Conservation (phyloP, 2,113 vertebrate species). For the Azemiops feae region DNA sequence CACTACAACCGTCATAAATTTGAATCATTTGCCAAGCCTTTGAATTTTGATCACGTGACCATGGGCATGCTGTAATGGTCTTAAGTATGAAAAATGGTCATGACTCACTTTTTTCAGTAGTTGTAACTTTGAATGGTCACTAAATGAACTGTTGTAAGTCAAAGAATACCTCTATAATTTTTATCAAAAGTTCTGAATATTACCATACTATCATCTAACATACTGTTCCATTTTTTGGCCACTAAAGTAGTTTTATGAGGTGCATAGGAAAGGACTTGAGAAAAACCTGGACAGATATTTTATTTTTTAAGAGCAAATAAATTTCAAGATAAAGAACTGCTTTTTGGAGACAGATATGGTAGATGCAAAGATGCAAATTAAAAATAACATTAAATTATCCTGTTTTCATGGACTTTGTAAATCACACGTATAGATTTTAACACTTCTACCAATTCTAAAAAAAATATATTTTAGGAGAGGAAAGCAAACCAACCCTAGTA, state of each 20-base stretch:
- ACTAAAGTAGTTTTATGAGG: constrained; percentile 63
- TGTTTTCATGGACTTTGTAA: background rate
- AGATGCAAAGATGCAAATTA: background rate
- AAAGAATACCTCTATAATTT: constrained; percentile 45
- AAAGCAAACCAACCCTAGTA: background rate
- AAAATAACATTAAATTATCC: background rate
- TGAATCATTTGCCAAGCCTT: background rate
- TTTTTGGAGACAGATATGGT: background rate
- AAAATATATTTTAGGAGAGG: background rate
- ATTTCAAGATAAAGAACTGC: background rate
- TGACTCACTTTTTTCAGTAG: background rate
- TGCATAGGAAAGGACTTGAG: constrained; percentile 59
- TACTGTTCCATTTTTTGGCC: constrained; percentile 32
- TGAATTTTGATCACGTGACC: background rate
- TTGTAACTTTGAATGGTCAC: background rate
- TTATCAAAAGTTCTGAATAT: constrained; percentile 62
- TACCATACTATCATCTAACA: constrained; percentile 50
- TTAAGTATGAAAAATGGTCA: no score
- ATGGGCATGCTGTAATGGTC: background rate
- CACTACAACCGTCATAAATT: background rate
- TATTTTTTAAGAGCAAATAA: background rate
- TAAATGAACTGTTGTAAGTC: background rate
- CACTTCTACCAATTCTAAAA: background rate
- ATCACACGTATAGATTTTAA: background rate
- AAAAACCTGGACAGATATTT: constrained; percentile 59